Evolutionary conservation across 2,888 invertebrate genomes (phyloP).

Genomic region (Psylliodes chrysocephalus): DNA sequence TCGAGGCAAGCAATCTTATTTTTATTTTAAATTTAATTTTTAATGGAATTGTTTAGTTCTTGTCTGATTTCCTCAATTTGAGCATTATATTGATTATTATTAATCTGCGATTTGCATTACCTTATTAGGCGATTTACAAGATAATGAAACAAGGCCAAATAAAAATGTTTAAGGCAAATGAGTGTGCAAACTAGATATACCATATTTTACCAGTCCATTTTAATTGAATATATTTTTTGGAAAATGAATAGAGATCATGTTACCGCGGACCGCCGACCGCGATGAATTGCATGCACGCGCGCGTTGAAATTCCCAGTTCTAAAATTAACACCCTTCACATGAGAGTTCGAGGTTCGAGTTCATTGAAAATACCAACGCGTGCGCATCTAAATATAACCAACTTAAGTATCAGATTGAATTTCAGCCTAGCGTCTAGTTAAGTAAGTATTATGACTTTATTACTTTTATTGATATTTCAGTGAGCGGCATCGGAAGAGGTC

Average conservation of each 20-base stretch:
- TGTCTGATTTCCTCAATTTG: no score
- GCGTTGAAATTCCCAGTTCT: conserved; percentile 35
- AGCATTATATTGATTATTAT: no score
- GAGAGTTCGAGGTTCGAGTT: conserved; percentile 46
- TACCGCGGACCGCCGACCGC: conserved; percentile 21
- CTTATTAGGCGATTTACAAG: no score
- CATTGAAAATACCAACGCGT: conserved; percentile 49
- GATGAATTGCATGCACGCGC: conserved; percentile 19
- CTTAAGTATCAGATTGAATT: conserved; percentile 44
- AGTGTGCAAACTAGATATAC: no score
- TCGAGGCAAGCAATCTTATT: no score
- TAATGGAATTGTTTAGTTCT: no score
- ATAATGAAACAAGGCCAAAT: no score
- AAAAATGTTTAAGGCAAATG: no score
- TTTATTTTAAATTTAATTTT: no score
- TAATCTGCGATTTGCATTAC: no score
- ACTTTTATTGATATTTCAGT: conserved; percentile 13
- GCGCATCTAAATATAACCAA: conserved; percentile 44
- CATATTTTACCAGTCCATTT: no score
- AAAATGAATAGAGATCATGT: conserved; percentile 12
- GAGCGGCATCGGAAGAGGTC: conserved; percentile 5
- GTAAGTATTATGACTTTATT: conserved; percentile 13
- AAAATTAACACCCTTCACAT: conserved; percentile 43
- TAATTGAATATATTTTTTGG: neutral
- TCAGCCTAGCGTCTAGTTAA: conserved; percentile 33